A percentile compares a stretch with the other conserved stretches of the same genome.
These are phyloP conservation scores for Phasianus colchicus DNA, from an alignment of 2,113 vertebrate genomes.

Conservation along the genomic window DNA sequence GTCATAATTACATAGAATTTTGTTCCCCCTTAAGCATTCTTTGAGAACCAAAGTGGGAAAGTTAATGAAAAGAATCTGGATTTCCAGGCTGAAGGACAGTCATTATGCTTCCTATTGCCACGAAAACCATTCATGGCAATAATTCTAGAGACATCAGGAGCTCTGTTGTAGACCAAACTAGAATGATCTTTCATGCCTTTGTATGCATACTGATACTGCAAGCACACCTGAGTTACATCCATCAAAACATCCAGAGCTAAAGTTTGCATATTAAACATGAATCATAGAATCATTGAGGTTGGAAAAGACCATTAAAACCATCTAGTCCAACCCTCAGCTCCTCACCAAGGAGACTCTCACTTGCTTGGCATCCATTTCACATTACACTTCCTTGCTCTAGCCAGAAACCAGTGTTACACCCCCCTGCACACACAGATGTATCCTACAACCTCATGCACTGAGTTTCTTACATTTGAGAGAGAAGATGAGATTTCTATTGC, in stretches of 20 bases:
- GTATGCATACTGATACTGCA: fast-evolving
- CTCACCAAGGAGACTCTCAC: neutral
- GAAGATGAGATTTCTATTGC: neutral
- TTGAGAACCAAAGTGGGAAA: neutral
- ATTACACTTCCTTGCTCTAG: fast-evolving
- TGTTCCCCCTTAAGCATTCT: neutral
- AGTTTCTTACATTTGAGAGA: neutral
- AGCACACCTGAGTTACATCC: neutral
- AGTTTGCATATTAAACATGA: neutral
- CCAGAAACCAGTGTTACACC: neutral
- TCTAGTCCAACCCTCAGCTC: too few species aligned
- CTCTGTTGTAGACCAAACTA: neutral
- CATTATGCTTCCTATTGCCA: neutral
- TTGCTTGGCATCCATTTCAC: neutral
- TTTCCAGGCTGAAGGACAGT: neutral
- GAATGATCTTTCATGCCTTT: neutral
- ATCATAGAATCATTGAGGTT: too few species aligned
- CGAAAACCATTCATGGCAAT: neutral
- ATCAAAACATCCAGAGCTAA: neutral
- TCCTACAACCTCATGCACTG: neutral
- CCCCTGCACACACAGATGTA: neutral
- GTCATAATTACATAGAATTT: neutral
- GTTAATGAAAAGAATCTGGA: neutral
- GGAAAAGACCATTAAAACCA: too few species aligned
- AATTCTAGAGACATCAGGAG: neutral